A percentile compares a stretch with the other conserved stretches of the same genome.
Evolutionary conservation across 2,888 invertebrate genomes (phyloP).

Genomic region (Sinodicranocentrus sp.): DNA sequence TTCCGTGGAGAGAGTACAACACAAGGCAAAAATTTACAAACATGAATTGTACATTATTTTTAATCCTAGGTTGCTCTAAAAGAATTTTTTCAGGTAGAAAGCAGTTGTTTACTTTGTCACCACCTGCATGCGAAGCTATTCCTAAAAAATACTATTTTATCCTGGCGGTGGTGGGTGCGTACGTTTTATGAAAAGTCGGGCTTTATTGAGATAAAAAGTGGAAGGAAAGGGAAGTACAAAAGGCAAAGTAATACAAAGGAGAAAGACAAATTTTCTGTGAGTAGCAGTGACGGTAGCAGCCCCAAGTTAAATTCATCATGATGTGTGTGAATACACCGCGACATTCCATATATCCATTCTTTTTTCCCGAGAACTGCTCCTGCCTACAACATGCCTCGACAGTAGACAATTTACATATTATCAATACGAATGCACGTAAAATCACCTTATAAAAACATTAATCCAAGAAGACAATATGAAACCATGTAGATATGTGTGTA

Average conservation of each 20-base stretch:
- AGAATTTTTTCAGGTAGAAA: no score
- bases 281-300: not conserved
- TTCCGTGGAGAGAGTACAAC: no score
- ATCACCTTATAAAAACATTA: conserved; percentile 39
- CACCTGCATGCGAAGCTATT: no score
- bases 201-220: not conserved
- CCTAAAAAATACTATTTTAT: no score
- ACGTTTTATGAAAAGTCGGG: no score
- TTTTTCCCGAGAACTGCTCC: not conserved
- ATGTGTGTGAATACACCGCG: not conserved
- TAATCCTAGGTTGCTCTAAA: no score
- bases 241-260: not conserved
- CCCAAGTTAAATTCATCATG: conserved; percentile 21
- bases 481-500: conserved; percentile 3
- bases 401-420: conserved; percentile 61
- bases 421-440: conserved; percentile 51
- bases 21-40: no score
- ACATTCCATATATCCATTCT: not conserved
- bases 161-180: no score
- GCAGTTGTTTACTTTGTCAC: no score
- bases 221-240: not conserved
- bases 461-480: conserved; percentile 20
- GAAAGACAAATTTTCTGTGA: conserved; percentile 11
- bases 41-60: no score
- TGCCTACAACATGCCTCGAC: conserved; percentile 3